Percentiles rank a stretch among this genome's conserved stretches.
These are phyloP conservation scores for Chaetorhynchus papuensis DNA, from an alignment of 2,113 vertebrate species.

Conservation along the genomic window DNA sequence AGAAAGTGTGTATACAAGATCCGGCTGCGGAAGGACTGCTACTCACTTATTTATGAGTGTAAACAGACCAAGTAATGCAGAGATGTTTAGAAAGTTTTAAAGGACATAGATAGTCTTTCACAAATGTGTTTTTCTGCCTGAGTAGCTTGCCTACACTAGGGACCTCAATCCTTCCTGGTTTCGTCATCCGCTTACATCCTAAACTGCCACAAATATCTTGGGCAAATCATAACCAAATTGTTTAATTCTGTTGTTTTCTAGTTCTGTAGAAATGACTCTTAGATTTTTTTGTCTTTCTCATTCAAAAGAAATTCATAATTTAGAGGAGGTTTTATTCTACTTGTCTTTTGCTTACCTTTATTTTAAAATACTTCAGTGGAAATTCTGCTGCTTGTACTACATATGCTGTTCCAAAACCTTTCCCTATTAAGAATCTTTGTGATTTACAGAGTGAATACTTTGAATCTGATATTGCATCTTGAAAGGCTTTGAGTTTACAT, in stretches of 20 bases:
- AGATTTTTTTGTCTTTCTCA: neutral
- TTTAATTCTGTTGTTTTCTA: neutral
- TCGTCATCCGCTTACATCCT: neutral
- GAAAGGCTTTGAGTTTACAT: neutral
- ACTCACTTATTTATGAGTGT: slow-evolving; percentile 54
- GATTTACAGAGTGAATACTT: neutral
- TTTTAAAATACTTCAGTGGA: neutral
- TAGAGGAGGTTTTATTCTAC: rapidly evolving
- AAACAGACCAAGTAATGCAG: slow-evolving; percentile 37
- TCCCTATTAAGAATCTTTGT: neutral
- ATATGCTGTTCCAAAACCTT: neutral
- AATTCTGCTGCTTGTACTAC: neutral
- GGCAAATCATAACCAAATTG: neutral
- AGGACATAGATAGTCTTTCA: neutral
- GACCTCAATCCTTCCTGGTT: neutral
- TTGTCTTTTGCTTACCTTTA: neutral
- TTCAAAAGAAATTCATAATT: neutral
- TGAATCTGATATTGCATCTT: neutral
- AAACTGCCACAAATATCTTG: neutral
- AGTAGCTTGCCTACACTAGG: neutral
- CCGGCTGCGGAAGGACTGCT: neutral
- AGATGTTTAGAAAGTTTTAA: neutral
- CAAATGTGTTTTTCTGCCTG: neutral
- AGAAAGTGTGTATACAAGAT: neutral
- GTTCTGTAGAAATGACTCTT: neutral